Evolutionary conservation across 2,113 vertebrate species (phyloP).

Genomic region (Steatornis caripensis): DNA sequence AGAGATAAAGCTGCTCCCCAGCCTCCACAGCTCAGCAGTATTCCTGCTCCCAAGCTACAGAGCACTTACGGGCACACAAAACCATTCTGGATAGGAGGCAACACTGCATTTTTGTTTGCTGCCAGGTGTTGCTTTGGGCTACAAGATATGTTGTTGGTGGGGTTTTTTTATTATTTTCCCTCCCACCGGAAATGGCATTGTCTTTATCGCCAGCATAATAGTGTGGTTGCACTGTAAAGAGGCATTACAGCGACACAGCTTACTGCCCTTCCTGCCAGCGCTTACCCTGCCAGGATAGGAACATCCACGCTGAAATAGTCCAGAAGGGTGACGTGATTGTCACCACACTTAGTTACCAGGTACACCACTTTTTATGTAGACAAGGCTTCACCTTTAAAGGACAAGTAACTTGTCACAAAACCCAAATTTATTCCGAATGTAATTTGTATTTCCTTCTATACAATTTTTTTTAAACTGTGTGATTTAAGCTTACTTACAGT

Average conservation of each 20-base stretch:
- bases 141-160: neutral
- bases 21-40: neutral
- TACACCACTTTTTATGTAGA: accelerated
- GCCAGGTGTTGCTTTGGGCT: neutral
- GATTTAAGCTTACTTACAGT: conserved; percentile 7
- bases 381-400: neutral
- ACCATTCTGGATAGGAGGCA: neutral
- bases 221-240: neutral
- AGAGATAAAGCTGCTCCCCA: neutral
- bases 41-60: neutral
- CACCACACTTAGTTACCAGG: neutral
- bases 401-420: neutral
- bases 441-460: neutral
- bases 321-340: neutral
- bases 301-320: neutral
- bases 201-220: neutral
- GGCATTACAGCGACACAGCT: neutral
- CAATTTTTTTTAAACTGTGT: neutral
- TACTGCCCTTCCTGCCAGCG: neutral
- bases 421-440: neutral
- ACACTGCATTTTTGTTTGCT: neutral
- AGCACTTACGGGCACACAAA: neutral
- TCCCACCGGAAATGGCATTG: neutral
- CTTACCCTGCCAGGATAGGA: neutral
- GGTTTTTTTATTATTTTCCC: neutral